Evolutionary conservation across 2,888 invertebrate species (phyloP), one percentile per base, ranked within the genome.

Genomic region (Doris montereyensis): DNA sequence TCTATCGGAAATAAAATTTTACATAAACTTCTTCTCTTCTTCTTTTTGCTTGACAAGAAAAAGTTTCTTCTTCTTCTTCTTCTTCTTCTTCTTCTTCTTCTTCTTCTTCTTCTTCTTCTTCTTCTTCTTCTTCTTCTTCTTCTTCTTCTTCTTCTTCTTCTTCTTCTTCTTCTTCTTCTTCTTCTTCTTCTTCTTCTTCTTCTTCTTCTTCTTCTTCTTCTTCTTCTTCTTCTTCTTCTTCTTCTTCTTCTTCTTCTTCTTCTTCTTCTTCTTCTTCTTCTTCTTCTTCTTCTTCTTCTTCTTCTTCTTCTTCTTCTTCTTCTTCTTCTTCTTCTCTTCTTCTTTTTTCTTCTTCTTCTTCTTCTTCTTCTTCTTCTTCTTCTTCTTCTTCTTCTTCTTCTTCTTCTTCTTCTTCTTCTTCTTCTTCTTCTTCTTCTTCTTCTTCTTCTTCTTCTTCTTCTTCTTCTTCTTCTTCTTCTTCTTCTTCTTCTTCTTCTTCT

Each of bases 241-340:
- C 52, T 41, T 41, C 52, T 41, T 41, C 52, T 41, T 41, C 52
- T 41, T 41, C 52, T 41, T 41, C 52, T 41, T 41, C 52, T 41
- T 41, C 52, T 41, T 41, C 52, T 41, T 41, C 52, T n/a, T 62
- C 62, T n/a, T 62, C 62, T n/a, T 62, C 62, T n/a, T 62, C 62
- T n/a, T 62, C 62, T n/a, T 62, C 62, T n/a, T 62, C 62, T n/a
- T 62, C 62, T n/a, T 62, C 62, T 62, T 62, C 62, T 62, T 62
- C 62, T 62, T 62, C 62, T 62, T 62, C 62, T 62, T 62, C 62
- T 62, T 62, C n/a, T 62, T 62, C 62, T 62, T 62, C 62, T 62
- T 62, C n/a, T 62, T 62, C n/a, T 62, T 62, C 62, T 62, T 21
- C 21, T 62, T 21, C 21, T 62, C n/a, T 62, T 62, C n/a, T 62